A percentile compares a stretch with the other conserved stretches of the same genome.
These are phyloP conservation scores for Calidris pugnax DNA, from an alignment of 2,113 vertebrate species.

Conservation along the genomic window DNA sequence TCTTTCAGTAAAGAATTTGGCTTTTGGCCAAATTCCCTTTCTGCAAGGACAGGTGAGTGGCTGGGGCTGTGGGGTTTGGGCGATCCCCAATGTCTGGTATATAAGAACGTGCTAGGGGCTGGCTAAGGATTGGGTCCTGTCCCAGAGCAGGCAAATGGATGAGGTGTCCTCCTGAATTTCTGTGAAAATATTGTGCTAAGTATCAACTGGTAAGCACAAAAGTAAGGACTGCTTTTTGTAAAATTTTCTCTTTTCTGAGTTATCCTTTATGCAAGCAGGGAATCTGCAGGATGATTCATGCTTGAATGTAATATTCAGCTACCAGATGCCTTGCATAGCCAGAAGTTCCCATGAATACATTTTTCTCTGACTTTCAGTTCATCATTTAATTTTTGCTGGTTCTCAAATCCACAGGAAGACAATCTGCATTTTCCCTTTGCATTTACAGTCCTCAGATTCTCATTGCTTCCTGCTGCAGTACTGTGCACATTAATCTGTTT, in stretches of 20 bases:
- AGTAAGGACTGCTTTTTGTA: not conserved
- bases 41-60: not conserved
- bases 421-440: not conserved
- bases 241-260: not conserved
- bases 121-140: not conserved
- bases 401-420: conserved; percentile 3
- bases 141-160: not conserved
- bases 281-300: conserved; percentile 5
- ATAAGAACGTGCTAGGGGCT: not conserved
- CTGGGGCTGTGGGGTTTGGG: not conserved
- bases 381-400: not conserved
- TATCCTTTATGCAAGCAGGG: not conserved
- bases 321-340: not conserved
- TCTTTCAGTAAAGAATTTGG: not conserved
- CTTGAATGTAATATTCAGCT: conserved; percentile 12
- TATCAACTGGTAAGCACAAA: not conserved
- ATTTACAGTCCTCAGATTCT: not conserved
- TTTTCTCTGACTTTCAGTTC: not conserved
- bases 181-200: not conserved
- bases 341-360: not conserved
- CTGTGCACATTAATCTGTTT: not conserved
- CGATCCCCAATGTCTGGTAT: not conserved
- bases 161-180: not conserved
- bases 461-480: not conserved
- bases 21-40: not conserved